Percentiles rank a stretch among this genome's conserved stretches.
Evolutionary conservation across 2,888 invertebrate genomes (phyloP).

Genomic region (Noctua pronuba): DNA sequence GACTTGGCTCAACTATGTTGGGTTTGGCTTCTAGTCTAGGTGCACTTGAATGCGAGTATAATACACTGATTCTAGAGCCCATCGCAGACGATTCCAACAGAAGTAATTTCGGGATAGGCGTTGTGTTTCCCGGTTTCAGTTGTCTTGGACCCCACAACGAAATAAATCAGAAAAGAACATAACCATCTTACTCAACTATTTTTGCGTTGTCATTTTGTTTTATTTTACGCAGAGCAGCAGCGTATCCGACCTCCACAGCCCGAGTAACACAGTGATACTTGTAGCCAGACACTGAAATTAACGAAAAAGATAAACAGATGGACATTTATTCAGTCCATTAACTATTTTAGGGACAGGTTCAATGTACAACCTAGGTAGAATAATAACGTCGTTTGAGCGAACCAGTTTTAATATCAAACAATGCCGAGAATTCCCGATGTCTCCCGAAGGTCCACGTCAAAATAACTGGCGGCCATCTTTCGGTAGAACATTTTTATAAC

Average conservation of each 20-base stretch:
- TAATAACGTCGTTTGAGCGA: neutral
- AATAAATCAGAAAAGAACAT: neutral
- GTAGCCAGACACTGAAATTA: neutral
- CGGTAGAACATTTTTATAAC: constrained; percentile 51
- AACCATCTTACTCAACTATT: neutral
- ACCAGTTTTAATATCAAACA: constrained; percentile 20
- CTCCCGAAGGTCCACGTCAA: constrained; percentile 27
- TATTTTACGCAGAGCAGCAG: neutral
- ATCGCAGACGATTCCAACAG: constrained; percentile 97
- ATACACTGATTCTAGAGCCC: constrained; percentile 92
- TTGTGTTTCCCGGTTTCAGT: constrained; percentile 89
- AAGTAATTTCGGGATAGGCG: constrained; percentile 95
- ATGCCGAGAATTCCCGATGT: constrained; percentile 15
- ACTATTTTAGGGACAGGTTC: neutral
- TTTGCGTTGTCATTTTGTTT: neutral
- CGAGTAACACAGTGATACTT: neutral
- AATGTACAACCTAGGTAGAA: neutral
- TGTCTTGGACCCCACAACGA: neutral
- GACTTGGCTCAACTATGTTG: neutral
- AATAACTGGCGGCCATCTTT: constrained; percentile 28
- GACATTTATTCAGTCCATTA: neutral
- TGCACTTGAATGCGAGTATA: constrained; percentile 73
- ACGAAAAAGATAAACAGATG: neutral
- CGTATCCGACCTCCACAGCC: neutral
- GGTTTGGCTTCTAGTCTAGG: no score